Conservation (phyloP, 2,797 vertebrate genomes). For the Neostethus bicornis region DNA sequence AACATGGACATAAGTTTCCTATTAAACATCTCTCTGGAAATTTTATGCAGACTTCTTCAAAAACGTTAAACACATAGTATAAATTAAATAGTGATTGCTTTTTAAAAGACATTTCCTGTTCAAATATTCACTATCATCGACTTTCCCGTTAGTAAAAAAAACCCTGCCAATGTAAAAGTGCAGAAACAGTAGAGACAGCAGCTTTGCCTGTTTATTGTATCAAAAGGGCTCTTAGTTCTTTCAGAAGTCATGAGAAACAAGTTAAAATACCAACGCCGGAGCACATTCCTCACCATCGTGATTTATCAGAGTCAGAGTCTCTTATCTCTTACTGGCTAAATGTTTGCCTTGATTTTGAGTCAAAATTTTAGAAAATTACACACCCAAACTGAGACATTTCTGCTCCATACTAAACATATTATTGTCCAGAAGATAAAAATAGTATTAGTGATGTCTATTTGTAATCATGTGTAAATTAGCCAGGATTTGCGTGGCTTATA, state of each 20-base stretch:
- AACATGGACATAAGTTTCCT: not conserved
- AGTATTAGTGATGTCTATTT: not conserved
- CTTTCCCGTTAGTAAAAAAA: not conserved
- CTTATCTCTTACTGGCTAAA: conserved; percentile 14
- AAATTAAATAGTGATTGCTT: not conserved
- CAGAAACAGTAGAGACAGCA: conserved; percentile 1
- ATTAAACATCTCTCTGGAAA: not conserved
- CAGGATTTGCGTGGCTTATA: not conserved
- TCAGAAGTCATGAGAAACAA: conserved; percentile 31
- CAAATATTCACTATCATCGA: not conserved
- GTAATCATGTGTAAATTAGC: not conserved
- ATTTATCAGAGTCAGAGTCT: conserved; percentile 8
- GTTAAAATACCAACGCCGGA: conserved; percentile 22
- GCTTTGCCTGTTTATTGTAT: not conserved
- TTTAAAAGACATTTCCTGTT: not conserved
- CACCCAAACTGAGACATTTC: not conserved
- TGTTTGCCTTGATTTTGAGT: conserved; percentile 4
- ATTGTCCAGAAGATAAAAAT: not conserved
- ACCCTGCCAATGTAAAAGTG: conserved; percentile 2
- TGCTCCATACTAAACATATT: not conserved
- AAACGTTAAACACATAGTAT: not conserved
- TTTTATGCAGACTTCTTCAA: not conserved
- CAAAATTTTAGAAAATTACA: conserved; percentile 20
- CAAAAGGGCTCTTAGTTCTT: conserved; percentile 7
- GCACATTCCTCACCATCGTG: conserved; percentile 23